Evolutionary conservation across 2,888 invertebrate species (phyloP), one percentile per base, ranked within the genome.

Genomic region (Eilema caniola): DNA sequence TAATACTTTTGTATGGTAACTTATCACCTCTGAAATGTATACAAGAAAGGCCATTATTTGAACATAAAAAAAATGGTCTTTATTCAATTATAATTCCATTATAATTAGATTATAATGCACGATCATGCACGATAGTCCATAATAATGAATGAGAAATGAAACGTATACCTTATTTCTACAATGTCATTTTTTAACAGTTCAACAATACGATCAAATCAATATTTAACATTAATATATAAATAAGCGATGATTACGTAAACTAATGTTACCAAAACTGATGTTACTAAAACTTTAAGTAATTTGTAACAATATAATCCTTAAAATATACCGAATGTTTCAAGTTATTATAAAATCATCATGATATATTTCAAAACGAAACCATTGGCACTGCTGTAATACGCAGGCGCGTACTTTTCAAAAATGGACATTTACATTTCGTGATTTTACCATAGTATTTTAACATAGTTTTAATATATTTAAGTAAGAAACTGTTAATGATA

Each of bases 371-470:
- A 71, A 72, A 78, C 76, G 72, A 56, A 70, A 41, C 3, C 12
- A 16, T 23, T 10, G 8, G 16, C 20, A 25, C 7, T 5, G 20
- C 8, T 28, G 20, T 7, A 77, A 41, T 68, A 85, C 87, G 86
- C 88, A 88, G 82, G 85, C 89, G 91, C 88, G 89, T 70, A 80
- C 28, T 69, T 85, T 86, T 82, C 80, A 85, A 88, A 89, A 82
- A 78, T 86, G 81, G 80, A 80, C 74, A 80, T 80, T 83, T 78
- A 75, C 68, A 79, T 73, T 81, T 75, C 66, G 64, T 79, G 78
- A 75, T 82, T 83, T 79, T 86, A 80, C 63, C 65, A 70, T 85
- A 84, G 68, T 80, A 80, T 74, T 78, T 76, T 78, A 79, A 60
- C 66, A 70, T 82, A 78, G 71, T 88, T 86, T 85, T 84, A 81